Base-by-base conservation (phyloP, 2,113 vertebrate species). In the Coptodon rendalli region DNA sequence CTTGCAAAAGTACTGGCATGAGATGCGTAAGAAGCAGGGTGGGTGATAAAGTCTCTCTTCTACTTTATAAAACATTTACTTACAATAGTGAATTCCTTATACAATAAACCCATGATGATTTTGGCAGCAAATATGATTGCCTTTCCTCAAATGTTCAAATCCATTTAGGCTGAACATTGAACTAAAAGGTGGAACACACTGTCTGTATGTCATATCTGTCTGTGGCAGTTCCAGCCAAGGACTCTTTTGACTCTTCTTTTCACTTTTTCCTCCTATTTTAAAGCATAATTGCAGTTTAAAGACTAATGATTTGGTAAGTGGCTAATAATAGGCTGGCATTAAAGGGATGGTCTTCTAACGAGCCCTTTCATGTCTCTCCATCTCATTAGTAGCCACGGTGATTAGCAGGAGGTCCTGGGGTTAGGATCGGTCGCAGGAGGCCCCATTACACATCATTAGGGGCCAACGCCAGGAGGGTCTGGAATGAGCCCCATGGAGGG, bases 391-490 rank as follows among this genome's bases (percentile, higher is more conserved):
- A 71, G 68, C 89, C 52, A n/a, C 52, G 83, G 91, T 92, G 91
- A 92, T 95, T 93, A 95, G 91, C 57, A 89, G 82, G 48, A 86
- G 87, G 93, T 94, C 94, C 94, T n/a, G 88, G 82, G 92, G 95
- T 94, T 91, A 85, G 66, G 71, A 66, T 19, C 7, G 79, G 89
- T 22, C 63, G 45, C 92, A 92, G 93, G 92, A 93, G 91, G 90
- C 86, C 93, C 93, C 92, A 90, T 95, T 94, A 94, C 80, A 91
- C 91, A 84, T 92, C 95, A 95, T 95, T 95, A 95, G 82, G 92
- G 91, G 87, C 91, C 87, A 84, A 83, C 9, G 84, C 86, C 81
- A 81, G 83, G 29, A 87, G 90, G 89, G 63, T 86, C 89, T 85
- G 85, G 54, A 78, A 68, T 63, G 86, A 91, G 73, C 90, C 92